Evolutionary conservation across 2,113 vertebrate genomes (phyloP), one percentile per base, ranked within the genome.

Genomic region (Podarcis cretensis): DNA sequence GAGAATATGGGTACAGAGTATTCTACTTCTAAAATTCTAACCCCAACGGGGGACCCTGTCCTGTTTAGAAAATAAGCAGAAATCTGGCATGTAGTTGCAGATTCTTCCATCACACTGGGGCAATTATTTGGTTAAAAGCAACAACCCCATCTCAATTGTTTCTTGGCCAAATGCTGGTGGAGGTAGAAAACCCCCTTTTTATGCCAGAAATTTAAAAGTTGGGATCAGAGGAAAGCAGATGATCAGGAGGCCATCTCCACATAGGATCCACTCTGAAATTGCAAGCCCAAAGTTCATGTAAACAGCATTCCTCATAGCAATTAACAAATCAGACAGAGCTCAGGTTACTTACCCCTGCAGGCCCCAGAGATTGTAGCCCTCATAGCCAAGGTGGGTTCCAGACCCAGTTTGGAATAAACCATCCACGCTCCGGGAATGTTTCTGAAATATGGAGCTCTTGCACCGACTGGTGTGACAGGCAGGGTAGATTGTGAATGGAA

Each of bases 321-420:
- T 20, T 21, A 54, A 37, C 37, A 0, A 0, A 82, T 37, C 77
- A 85, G 75, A 66, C 27, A 1, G 12, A 77, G 40, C 82, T 87
- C 21, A 83, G 0, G 1, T 13, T 83, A 96, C 96, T 87, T 95
- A 96, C 96, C 95, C 96, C 92, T 95, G 95, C 88, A 94, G 90
- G 25, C 93, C 93, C 95, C 94, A 94, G 92, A 93, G 93, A 2
- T 91, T 87, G 7, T 92, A 96, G 91, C 78, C 89, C 86, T 93
- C 93, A 79, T 96, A 95, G 90, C 91, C 95, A 65, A 91, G 91
- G 68, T 94, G 94, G 69, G 92, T 90, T 0, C 93, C 93, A 77
- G 91, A 82, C 8, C 92, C 90, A 82, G 93, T 89, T 88, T 30
- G 92, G 27, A 90, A 92, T 23, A 96, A 95, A 87, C 93, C 94